These are phyloP conservation scores for Cassiopea andromeda DNA, from an alignment of 30 jellyfish, hydroid and myxozoan species.

Conservation along the genomic window DNA sequence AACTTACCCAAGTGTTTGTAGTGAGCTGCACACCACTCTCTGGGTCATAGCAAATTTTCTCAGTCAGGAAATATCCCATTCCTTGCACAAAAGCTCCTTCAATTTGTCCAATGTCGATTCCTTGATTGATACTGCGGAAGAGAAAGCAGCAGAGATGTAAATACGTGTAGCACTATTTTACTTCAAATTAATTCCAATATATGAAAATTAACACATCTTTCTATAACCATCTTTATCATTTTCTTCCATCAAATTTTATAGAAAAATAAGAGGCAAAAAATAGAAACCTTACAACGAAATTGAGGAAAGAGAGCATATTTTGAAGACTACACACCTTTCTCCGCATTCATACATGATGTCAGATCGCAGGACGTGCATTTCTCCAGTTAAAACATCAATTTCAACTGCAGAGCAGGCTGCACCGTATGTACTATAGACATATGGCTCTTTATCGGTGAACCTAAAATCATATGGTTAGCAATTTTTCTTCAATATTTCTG, in stretches of 20 bases:
- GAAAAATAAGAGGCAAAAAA: too few relatives aligned
- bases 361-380: conserved; percentile 42
- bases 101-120: conserved; percentile 66
- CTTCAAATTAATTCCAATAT: too few relatives aligned
- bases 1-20: conserved; percentile 69
- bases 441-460: not conserved
- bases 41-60: conserved; percentile 40
- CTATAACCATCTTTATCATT: too few relatives aligned
- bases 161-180: not conserved
- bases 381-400: conserved; percentile 73
- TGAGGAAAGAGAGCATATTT: too few relatives aligned
- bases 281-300: too few relatives aligned
- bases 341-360: conserved; percentile 71
- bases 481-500: not conserved
- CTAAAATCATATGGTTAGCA: too few relatives aligned
- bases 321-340: conserved; percentile 48
- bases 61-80: conserved; percentile 62
- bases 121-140: conserved; percentile 70
- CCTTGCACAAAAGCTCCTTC: conserved; percentile 80
- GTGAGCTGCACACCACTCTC: conserved; percentile 56
- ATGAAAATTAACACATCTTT: too few relatives aligned
- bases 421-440: conserved; percentile 47
- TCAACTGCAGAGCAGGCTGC: conserved; percentile 66
- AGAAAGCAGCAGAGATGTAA: too few relatives aligned
- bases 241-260: too few relatives aligned